phyloP scores from a whole-genome alignment of 2,797 vertebrate genomes.

The Trichosurus vulpecula region DNA sequence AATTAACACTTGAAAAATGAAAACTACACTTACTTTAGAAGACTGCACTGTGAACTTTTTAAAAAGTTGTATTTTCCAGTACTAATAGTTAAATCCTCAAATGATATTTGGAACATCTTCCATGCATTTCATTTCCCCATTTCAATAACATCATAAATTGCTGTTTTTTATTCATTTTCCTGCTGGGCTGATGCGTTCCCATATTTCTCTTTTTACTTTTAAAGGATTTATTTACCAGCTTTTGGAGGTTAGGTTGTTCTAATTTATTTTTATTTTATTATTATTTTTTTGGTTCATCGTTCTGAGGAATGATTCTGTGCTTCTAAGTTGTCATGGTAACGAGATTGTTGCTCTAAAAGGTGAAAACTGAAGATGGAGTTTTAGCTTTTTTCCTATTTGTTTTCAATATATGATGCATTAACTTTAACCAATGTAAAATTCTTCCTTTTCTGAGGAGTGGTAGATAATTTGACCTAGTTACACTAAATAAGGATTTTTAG shows the following conservation, averaged over 20 bases:
- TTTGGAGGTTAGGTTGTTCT: slow-evolving; percentile 1
- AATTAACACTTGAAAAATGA: background rate
- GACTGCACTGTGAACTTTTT: background rate
- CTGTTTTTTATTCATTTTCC: slow-evolving; percentile 47
- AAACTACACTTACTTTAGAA: background rate
- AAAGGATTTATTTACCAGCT: slow-evolving; percentile 52
- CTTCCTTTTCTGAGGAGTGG: background rate
- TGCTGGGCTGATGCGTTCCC: slow-evolving; percentile 39
- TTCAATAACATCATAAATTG: background rate
- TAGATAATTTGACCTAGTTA: background rate
- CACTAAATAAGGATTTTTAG: background rate
- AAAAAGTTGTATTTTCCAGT: background rate
- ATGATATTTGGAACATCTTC: background rate
- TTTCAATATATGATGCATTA: background rate
- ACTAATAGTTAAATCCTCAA: slow-evolving; percentile 18
- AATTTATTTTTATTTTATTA: slow-evolving; percentile 27
- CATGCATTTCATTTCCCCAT: background rate
- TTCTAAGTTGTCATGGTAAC: slow-evolving; percentile 75
- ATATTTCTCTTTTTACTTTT: slow-evolving; percentile 37
- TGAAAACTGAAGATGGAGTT: rapidly evolving
- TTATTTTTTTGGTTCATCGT: background rate
- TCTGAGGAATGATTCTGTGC: slow-evolving; percentile 50
- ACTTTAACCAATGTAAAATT: background rate
- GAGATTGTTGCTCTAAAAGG: slow-evolving; percentile 37
- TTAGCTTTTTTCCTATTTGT: background rate